Conservation (phyloP, 2,113 vertebrate genomes). For the Leptodactylus fuscus region DNA sequence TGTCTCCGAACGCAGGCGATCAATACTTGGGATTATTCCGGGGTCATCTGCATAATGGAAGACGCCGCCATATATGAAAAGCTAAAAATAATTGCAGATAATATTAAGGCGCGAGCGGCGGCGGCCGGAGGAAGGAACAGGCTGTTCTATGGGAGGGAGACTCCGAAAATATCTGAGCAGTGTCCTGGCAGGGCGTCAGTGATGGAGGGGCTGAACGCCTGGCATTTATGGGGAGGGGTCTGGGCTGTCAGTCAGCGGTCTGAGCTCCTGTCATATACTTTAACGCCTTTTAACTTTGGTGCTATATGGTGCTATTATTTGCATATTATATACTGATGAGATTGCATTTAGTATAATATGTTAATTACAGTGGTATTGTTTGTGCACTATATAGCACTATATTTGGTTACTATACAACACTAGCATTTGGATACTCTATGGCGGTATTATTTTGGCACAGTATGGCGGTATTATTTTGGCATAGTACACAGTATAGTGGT, state of each 20-base stretch:
- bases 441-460: too few relatives aligned
- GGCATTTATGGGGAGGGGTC: too few relatives aligned
- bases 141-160: too few relatives aligned
- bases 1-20: neutral
- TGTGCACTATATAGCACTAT: neutral
- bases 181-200: too few relatives aligned
- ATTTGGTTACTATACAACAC: neutral
- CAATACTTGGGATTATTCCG: neutral
- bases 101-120: neutral
- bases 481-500: too few relatives aligned
- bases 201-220: too few relatives aligned
- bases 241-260: too few relatives aligned
- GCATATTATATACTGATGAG: neutral
- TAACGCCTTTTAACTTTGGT: too few relatives aligned
- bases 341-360: neutral
- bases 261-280: too few relatives aligned
- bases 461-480: too few relatives aligned
- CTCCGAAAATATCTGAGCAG: neutral
- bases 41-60: neutral
- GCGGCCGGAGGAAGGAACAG: neutral
- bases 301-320: neutral
- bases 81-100: neutral
- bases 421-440: too few relatives aligned
- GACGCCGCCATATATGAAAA: neutral
- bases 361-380: neutral